Evolutionary conservation across 2,113 vertebrate species (phyloP), one percentile per base, ranked within the genome.

Genomic region (Paradoxurus hermaphroditus): DNA sequence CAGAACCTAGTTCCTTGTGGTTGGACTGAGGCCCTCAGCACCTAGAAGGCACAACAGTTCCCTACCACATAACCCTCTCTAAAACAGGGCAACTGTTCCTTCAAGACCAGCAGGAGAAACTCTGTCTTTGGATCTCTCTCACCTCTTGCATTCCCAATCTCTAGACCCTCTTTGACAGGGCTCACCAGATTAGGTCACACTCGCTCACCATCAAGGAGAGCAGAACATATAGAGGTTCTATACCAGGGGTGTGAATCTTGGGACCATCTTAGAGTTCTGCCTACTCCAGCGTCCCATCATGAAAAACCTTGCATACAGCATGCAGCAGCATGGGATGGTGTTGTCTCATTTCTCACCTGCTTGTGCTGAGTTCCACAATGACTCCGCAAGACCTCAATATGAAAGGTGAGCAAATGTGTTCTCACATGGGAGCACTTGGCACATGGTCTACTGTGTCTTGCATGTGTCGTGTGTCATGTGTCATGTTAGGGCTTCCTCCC

Each of bases 231-330:
- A 56, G 36, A 36, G 44, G 2, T 1, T 31, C 19, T 86, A 65
- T 9, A 25, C 29, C 46, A 44, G 36, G 7, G n/a, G 4, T 94
- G 23, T 63, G 39, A 70, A 36, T 70, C 73, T 59, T 79, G 73
- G 36, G 41, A 9, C 31, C 46, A 59, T 70, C 70, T 67, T 36
- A 29, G 63, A 79, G 27, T 31, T 79, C 49, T 56, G 19, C 51
- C 62, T 16, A 19, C 49, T 5, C 18, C 2, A 12, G 31, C 0
- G 1, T 49, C 29, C 25, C 62, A 21, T 41, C 1, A 0, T 15
- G 23, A 68, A 86, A 36, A 68, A 29, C 3, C 36, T 56, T 87
- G 36, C 16, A 41, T 5, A 18, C 7, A 86, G 13, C 31, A 23
- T 7, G 67, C 27, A 31, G 21, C 15, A 36, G 23, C 44, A 3